phyloP scores from a whole-genome alignment of 2,113 vertebrate genomes.

The Pomatostomus ruficeps region DNA sequence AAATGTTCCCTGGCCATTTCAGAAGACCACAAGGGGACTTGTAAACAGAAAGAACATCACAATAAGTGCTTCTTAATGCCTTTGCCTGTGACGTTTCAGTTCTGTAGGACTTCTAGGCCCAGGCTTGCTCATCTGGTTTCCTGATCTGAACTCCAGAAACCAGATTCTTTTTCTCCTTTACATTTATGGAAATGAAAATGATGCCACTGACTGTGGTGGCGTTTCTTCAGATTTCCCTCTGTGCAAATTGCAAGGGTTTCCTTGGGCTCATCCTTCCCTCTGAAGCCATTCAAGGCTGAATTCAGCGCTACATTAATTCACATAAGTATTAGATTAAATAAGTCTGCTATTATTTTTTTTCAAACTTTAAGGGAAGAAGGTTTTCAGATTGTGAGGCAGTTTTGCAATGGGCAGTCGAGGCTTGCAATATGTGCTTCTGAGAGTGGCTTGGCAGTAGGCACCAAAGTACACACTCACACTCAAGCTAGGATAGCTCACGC shows the following conservation, averaged over 20 bases:
- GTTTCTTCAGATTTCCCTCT: conserved; percentile 23
- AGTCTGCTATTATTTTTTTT: conserved; percentile 17
- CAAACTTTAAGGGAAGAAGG: neutral
- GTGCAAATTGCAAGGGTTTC: conserved; percentile 17
- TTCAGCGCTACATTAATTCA: neutral
- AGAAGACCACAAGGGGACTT: conserved; percentile 59
- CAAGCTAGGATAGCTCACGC: too few species aligned
- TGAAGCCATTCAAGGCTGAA: neutral
- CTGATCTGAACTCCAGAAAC: conserved; percentile 5
- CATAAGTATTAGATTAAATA: neutral
- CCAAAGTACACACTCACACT: too few species aligned
- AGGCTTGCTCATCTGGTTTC: neutral
- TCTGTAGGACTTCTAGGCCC: neutral
- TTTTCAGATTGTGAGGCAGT: neutral
- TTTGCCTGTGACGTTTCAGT: neutral
- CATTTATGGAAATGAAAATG: conserved; percentile 11
- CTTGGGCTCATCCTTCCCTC: neutral
- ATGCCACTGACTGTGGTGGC: neutral
- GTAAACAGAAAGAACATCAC: conserved; percentile 51
- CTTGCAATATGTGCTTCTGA: neutral
- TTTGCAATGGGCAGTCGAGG: neutral
- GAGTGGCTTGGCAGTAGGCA: conserved; percentile 21
- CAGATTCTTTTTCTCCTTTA: conserved; percentile 31
- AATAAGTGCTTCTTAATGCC: conserved; percentile 13
- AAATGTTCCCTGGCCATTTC: conserved; percentile 50